Percentiles rank a stretch among this genome's conserved stretches.
These are phyloP conservation scores for Thyatira batis DNA, from an alignment of 2,888 invertebrate genomes.

Conservation along the genomic window DNA sequence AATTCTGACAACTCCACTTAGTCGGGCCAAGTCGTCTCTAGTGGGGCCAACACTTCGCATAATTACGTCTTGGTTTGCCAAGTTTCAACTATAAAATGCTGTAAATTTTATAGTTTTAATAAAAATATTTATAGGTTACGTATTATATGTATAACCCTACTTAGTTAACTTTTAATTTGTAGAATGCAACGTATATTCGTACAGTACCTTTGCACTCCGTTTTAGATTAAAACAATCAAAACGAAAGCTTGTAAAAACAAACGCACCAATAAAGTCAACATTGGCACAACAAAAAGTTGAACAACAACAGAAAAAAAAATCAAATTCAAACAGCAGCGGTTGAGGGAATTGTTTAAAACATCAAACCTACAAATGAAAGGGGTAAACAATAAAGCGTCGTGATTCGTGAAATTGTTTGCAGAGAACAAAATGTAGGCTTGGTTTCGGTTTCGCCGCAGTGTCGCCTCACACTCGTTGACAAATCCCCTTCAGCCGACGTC, in stretches of 20 bases:
- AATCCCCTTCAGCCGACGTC: conserved; percentile 16
- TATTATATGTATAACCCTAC: too few relatives aligned
- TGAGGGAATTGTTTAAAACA: not conserved
- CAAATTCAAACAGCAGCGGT: not conserved
- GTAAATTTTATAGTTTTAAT: too few relatives aligned
- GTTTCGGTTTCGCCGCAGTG: conserved; percentile 13
- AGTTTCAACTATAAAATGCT: not conserved
- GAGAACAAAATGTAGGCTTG: not conserved
- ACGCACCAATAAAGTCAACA: not conserved
- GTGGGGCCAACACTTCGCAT: not conserved
- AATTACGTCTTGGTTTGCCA: not conserved
- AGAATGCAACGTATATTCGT: too few relatives aligned
- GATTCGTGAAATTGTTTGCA: conserved; percentile 23
- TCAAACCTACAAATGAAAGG: conserved; percentile 19
- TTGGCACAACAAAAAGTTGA: not conserved
- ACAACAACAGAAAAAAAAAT: not conserved
- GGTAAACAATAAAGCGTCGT: conserved; percentile 19
- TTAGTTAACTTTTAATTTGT: too few relatives aligned
- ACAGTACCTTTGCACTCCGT: not conserved
- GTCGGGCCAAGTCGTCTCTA: not conserved
- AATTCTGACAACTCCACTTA: not conserved
- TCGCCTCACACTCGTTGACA: conserved; percentile 14
- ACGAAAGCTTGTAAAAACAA: not conserved
- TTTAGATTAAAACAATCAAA: not conserved
- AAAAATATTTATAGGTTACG: too few relatives aligned